A percentile compares a stretch with the other conserved stretches of the same genome.
Conservation (phyloP, 1,140 invertebrate genomes). For the Pogonognathellus flavescens region DNA sequence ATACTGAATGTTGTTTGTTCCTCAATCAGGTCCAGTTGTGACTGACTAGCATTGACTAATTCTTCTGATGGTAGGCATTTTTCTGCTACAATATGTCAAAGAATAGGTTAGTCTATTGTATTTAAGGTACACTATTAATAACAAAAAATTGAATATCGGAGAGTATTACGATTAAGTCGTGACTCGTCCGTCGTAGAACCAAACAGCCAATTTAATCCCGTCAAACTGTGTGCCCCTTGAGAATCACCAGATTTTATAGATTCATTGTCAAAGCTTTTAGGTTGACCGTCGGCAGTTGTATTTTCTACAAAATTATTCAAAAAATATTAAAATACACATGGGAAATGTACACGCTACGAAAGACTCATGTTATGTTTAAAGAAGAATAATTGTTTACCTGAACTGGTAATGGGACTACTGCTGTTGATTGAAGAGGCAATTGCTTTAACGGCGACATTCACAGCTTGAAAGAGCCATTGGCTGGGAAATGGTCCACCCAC, state of each 20-base stretch:
- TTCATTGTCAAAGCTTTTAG: conserved; percentile 54
- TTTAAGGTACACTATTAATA: no score
- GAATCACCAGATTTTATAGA: conserved; percentile 63
- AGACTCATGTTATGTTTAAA: no score
- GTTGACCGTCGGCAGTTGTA: neutral
- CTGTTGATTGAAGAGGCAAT: conserved; percentile 49
- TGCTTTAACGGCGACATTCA: conserved; percentile 62
- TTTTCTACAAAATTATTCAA: conserved; percentile 2
- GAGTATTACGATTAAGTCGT: neutral
- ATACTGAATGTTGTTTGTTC: conserved; percentile 18
- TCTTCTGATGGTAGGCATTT: no score
- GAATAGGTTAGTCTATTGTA: no score
- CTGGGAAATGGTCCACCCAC: conserved; percentile 61
- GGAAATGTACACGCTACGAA: neutral
- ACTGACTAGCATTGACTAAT: neutral
- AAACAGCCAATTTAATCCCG: conserved; percentile 74
- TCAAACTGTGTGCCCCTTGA: conserved; percentile 65
- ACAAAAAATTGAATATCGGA: no score
- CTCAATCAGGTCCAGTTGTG: neutral
- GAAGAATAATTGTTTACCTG: neutral
- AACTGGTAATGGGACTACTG: neutral
- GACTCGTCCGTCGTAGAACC: conserved; percentile 68
- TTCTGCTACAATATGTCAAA: no score
- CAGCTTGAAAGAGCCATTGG: conserved; percentile 66
- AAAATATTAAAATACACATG: no score